Percentiles rank a stretch among this genome's conserved stretches.
Evolutionary conservation across 1,140 invertebrate genomes (phyloP).

Genomic region (Anadara kagoshimensis): DNA sequence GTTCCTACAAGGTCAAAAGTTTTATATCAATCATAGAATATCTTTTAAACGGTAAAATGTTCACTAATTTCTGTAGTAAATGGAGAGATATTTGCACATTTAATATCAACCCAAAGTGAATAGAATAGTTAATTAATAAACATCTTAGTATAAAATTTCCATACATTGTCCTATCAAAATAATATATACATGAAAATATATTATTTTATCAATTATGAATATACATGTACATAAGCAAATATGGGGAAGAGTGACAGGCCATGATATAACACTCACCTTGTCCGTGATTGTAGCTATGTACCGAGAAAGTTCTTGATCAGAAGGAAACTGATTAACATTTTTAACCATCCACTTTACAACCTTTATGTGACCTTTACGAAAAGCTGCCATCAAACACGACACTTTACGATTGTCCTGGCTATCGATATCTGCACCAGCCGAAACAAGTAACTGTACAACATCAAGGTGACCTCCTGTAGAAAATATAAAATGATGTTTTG

Average conservation of each 20-base stretch:
- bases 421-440: conserved; percentile 95
- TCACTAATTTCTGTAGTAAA: too few species aligned
- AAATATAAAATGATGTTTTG: conserved; percentile 12
- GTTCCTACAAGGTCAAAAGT: conserved; percentile 78
- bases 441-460: conserved; percentile 94
- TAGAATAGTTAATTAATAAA: too few species aligned
- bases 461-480: conserved; percentile 88
- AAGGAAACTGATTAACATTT: conserved; percentile 98
- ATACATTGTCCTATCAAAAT: too few species aligned
- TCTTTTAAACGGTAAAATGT: too few species aligned
- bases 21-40: too few species aligned
- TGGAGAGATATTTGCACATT: too few species aligned
- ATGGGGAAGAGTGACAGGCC: too few species aligned
- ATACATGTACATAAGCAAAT: too few species aligned
- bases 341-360: conserved; percentile 99
- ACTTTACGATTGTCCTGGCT: conserved; percentile 95
- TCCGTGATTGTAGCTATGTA: conserved; percentile 82
- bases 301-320: conserved; percentile 95
- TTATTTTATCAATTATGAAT: too few species aligned
- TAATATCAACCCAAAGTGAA: too few species aligned
- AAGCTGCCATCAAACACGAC: conserved; percentile 98
- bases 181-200: too few species aligned
- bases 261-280: conserved; percentile 71
- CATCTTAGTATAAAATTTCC: too few species aligned
- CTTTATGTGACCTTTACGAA: conserved; percentile 98